These are phyloP conservation scores for Parnassius glacialis DNA, from an alignment of 2,888 invertebrate genomes.

Conservation along the genomic window DNA sequence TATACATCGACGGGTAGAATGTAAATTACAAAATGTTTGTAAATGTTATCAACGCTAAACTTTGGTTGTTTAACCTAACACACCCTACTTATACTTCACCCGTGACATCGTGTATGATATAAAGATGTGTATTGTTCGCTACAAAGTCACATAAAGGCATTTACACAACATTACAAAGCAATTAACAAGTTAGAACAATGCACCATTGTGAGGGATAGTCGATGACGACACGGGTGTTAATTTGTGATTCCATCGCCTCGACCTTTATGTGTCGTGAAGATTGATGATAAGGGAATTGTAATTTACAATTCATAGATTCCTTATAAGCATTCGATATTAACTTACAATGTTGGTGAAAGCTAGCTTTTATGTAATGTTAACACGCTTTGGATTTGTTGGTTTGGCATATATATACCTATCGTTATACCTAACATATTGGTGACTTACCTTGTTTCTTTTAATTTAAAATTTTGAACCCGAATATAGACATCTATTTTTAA, in stretches of 20 bases:
- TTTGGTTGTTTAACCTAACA: neutral
- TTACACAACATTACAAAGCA: constrained; percentile 33
- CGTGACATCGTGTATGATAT: constrained; percentile 19
- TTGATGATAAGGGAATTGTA: constrained; percentile 18
- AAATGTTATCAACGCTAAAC: constrained; percentile 4
- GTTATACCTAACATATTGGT: no score
- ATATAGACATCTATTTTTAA: no score
- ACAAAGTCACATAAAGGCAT: constrained; percentile 21
- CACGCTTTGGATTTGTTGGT: no score
- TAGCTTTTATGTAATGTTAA: neutral
- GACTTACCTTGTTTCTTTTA: no score
- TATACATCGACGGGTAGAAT: no score
- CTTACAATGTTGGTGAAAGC: neutral
- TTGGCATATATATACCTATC: no score
- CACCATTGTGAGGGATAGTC: constrained; percentile 40
- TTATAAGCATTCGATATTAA: neutral
- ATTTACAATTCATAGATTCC: constrained; percentile 17
- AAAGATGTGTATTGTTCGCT: constrained; percentile 19
- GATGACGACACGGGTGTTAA: constrained; percentile 47
- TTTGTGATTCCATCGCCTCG: constrained; percentile 40
- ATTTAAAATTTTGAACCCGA: no score
- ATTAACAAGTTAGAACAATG: constrained; percentile 52
- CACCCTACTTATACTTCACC: constrained; percentile 7
- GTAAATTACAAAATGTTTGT: neutral
- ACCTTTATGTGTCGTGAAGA: constrained; percentile 21